A percentile compares a stretch with the other conserved stretches of the same genome.
Conservation (phyloP, 2,113 vertebrate genomes). For the Rissa tridactyla region DNA sequence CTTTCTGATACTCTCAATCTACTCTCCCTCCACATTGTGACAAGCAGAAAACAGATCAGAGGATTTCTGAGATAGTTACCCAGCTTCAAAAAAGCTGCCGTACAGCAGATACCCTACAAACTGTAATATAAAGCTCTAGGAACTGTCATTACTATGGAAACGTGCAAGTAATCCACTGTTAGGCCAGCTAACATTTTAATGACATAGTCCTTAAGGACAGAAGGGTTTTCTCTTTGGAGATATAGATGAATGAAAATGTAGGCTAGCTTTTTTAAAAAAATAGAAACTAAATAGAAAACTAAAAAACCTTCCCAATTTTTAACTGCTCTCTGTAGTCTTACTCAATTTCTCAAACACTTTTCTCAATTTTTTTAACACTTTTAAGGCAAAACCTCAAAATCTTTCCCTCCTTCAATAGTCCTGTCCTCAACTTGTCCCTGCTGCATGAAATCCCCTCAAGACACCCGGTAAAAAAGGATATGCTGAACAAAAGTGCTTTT, state of each 20-base stretch:
- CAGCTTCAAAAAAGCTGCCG: neutral
- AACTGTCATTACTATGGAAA: constrained; percentile 49
- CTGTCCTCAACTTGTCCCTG: neutral
- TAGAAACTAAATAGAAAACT: neutral
- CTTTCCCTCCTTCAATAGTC: neutral
- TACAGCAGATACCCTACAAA: neutral
- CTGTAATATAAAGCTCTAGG: neutral
- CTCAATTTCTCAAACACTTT: neutral
- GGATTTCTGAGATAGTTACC: neutral
- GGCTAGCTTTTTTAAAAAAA: neutral
- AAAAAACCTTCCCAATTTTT: neutral
- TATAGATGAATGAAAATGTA: neutral
- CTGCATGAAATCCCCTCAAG: neutral
- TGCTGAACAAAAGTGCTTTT: neutral
- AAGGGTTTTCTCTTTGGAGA: neutral
- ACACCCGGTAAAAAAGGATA: neutral
- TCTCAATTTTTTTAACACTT: neutral
- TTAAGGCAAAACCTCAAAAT: neutral
- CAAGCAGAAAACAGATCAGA: constrained; percentile 22
- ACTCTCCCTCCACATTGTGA: neutral
- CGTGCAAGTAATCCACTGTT: neutral
- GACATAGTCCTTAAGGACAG: neutral
- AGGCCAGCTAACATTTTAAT: constrained; percentile 22
- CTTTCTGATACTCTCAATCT: neutral
- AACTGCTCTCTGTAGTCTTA: neutral